Evolutionary conservation across 1,140 invertebrate genomes (phyloP).

Genomic region (Rhizoglyphus robini): DNA sequence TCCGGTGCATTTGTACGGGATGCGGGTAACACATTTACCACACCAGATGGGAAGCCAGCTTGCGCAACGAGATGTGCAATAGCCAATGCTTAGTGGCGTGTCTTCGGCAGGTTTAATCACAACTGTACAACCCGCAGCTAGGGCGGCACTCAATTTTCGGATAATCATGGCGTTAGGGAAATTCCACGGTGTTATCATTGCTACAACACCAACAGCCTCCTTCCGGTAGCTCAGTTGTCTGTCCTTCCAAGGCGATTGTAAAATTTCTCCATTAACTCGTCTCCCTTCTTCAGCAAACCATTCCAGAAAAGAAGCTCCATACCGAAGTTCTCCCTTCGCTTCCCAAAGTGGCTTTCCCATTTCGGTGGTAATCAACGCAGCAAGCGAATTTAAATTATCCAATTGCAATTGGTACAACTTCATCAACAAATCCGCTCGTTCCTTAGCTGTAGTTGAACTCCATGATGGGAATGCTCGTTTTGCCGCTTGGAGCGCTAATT

Average conservation of each 20-base stretch:
- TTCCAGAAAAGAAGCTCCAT: constrained; percentile 85
- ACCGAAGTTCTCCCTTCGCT: constrained; percentile 80
- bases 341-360: no score
- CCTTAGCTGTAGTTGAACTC: constrained; percentile 33
- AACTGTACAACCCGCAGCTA: no score
- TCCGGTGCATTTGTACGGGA: constrained; percentile 54
- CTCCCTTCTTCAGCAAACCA: constrained; percentile 92
- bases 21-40: constrained; percentile 82
- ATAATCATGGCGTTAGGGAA: constrained; percentile 98
- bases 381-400: constrained; percentile 57
- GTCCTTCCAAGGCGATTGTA: constrained; percentile 54
- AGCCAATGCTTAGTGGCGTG: no score
- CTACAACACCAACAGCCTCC: constrained; percentile 86
- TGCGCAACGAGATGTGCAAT: constrained; percentile 85
- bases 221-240: constrained; percentile 67
- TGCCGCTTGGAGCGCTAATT: constrained; percentile 58
- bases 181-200: constrained; percentile 97
- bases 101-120: no score
- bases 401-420: constrained; percentile 66
- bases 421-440: constrained; percentile 36
- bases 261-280: constrained; percentile 74
- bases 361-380: constrained; percentile 66
- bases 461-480: constrained; percentile 54
- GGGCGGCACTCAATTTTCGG: constrained; percentile 77
- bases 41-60: constrained; percentile 44